Evolutionary conservation across 2,888 invertebrate species (phyloP), one percentile per base, ranked within the genome.

Genomic region (Deilephila porcellus): DNA sequence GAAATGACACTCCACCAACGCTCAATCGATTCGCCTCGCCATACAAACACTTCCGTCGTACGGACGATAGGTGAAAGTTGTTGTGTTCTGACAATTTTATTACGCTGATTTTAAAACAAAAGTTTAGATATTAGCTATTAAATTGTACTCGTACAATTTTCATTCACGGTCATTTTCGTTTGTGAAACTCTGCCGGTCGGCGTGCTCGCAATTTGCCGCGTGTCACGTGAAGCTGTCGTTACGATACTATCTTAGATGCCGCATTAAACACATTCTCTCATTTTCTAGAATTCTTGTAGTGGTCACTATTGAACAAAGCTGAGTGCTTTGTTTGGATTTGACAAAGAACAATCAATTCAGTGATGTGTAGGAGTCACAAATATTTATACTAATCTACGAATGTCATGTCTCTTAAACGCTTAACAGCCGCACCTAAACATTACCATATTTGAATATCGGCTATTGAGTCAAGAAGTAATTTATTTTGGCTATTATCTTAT

Each of bases 1-100:
- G 85, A 88, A 88, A 86, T 85, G 82, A 85, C 82, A 81, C 80
- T 79, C 79, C 25, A 67, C 45, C 25, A 52, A 45, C 52, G 45
- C 78, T 80, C 74, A 84, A 85, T 85, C 82, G 83, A 87, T 87
- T 86, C 78, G 86, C 76, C 79, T 78, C 80, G 79, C 52, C 67
- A 80, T 76, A 76, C 77, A 80, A 73, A 79, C 77, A 80, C 82
- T 83, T 82, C 83, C 83, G 83, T 84, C 77, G 79, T 79, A 73
- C 71, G 71, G 74, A 74, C 75, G 75, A 81, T 78, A 78, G 83
- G 87, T 82, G 86, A 83, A 84, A 85, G 86, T 81, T 67, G 76
- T 71, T 71, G 60, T 71, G 11, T 71, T 59, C 34, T 45, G 45
- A 45, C 37, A 7, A 45, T 64, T 45, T 45, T 67, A 67, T 25